Base-by-base conservation (phyloP, 2,888 invertebrate genomes). In the Portevinia maculata region DNA sequence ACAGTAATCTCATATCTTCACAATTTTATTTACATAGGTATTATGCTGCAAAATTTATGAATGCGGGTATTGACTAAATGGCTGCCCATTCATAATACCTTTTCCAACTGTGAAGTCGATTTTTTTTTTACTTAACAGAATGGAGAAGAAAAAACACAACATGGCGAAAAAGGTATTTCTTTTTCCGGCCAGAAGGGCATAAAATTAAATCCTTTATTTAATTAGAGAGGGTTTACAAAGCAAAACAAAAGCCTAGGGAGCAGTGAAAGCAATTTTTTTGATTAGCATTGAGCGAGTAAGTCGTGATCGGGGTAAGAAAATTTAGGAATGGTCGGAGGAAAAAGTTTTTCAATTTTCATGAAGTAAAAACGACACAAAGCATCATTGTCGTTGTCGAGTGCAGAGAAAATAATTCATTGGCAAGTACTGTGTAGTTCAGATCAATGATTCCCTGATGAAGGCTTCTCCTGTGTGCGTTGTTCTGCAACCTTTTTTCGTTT, bases 121-220 rank as follows among this genome's bases (percentile, higher is more conserved):
- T 15, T 37, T 57, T 60, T 9, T 24, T 32, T 13, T 46, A 34
- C 11, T 48, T 13, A 24, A 30, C 24, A 21, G 39, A 39, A 17
- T 0, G 34, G 8, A 4, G 17, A 17, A 1, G 11, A 6, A 30
- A 13, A 13, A 39, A 15, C 13, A 50, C 6, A 48, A 48, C 46
- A 62, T 24, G 30, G 30, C 39, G 30, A n/a, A 32, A 30, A 46
- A 15, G 21, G n/a, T 13, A 17, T 50, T 55, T 57, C 24, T 55
- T 21, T 57, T 64, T 32, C 57, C 48, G 32, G 32, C 41, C 55
- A 65, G 48, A 46, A 64, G 62, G 48, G 57, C 48, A 64, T 55
- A 57, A 65, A 65, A 74, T 57, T 57, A 48, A 74, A 74, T 74
- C 57, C 74, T 74, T 74, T 74, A 74, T 74, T 64, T 74, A 64